Base-by-base conservation (phyloP, 1,140 invertebrate species). In the Andricus grossulariae region DNA sequence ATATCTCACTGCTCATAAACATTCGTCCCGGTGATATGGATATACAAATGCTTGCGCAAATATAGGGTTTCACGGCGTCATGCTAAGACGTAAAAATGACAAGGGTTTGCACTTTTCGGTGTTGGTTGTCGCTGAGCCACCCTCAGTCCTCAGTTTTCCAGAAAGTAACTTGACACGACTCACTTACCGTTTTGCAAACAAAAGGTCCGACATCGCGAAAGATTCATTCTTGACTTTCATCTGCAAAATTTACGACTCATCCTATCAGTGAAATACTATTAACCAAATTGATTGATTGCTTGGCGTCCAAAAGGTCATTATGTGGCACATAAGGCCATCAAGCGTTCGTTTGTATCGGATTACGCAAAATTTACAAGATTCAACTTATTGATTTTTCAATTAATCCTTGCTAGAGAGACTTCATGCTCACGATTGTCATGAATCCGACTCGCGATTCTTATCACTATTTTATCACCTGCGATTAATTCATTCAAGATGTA, bases 21-120 rank as follows among this genome's bases (percentile, higher is more conserved):
- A 66, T 66, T 66, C 60, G 39, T 66, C 32, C 39, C 15, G 15
- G 25, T 66, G 60, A 66, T 66, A 66, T 66, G 60, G 60, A 66
- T 66, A 66, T 66, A 66, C 60, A 66, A 66, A 66, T 66, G 60
- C 60, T 66, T 66, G 60, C 39, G 5, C 60, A 66, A 66, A 66
- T 66, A 66, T 66, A 66, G 39, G 60, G 60, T 66, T 66, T 66
- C 60, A 66, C 60, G 60, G n/a, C n/a, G 60, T n/a, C 60, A 66
- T 66, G 60, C 60, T 66, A 66, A 66, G 60, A 66, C 60, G 39
- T 66, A 66, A 66, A 45, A 66, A 32, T 66, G 60, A 66, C 60
- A 66, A 66, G 60, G 60, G 60, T 66, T 66, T 66, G 60, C 60
- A 66, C 60, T 66, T 66, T 66, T 66, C 60, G 60, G 32, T 66